Base-by-base conservation (phyloP, 2,888 invertebrate genomes). In the Pyrgus malvae region DNA sequence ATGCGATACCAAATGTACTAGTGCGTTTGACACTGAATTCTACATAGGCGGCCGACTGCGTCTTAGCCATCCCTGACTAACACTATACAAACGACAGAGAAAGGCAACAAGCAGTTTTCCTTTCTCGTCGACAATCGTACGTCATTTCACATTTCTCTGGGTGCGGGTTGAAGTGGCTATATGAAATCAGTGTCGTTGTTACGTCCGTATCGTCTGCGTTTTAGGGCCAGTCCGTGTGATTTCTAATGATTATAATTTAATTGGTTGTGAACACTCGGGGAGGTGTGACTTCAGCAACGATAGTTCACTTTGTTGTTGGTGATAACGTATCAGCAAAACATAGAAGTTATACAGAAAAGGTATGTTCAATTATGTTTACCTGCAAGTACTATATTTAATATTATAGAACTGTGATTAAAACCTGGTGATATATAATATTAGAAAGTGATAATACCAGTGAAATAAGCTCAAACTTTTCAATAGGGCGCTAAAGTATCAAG, bases 141-240 rank as follows among this genome's bases (percentile, higher is more conserved):
- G 83, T 84, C 85, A 79, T 72, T 72, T 74, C 76, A 80, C 85
- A 86, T 89, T 90, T 89, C 90, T 86, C 82, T 70, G 76, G 74
- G 75, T 67, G 72, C 71, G 19, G 11, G 70, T 69, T 62, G 70
- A 64, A 56, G 67, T 66, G 67, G 78, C 69, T 68, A 69, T 72
- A 72, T 72, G 80, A 78, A 81, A 82, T 79, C 88, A 86, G 90
- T 86, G 78, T 78, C 67, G 76, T 67, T 75, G 74, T 72, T 78
- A 80, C 79, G 69, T 74, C 74, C 75, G 78, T 74, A 76, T 78
- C 74, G 85, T 78, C 77, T 73, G 72, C 79, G 73, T 83, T 82
- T 80, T 79, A 81, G 79, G 79, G 74, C 66, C 67, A 66, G 74
- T 68, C 63, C 66, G 61, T 72, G 72, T 66, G 53, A 67, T 76